Base-by-base conservation (phyloP, 2,888 invertebrate species). In the Kryphioiulus occultus region DNA sequence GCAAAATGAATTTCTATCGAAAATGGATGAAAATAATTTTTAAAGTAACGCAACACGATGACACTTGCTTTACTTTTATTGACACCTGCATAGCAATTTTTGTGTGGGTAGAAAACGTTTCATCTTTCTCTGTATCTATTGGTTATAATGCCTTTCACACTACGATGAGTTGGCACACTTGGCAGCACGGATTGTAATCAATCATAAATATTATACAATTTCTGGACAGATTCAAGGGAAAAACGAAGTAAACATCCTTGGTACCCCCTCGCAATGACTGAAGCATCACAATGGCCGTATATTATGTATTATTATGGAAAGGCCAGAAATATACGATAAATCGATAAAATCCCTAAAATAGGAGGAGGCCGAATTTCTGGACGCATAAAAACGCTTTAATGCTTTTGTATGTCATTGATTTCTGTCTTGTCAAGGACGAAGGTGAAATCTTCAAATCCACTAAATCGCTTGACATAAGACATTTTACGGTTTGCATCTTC, bases 401-500 rank as follows among this genome's bases (percentile, higher is more conserved):
- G 59, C 22, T 26, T 68, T 68, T 68, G 59, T 68, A 68, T 12
- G 22, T 68, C 59, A 68, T 68, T 68, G 59, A 68, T 68, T 68
- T 68, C 59, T 68, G 59, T 68, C 59, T 68, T 68, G 59, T 68
- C 59, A 68, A 68, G 59, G 59, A 68, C 59, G 59, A 68, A 68
- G 59, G 59, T 68, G 59, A 68, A 68, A 68, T 68, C 59, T 68
- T 68, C 59, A 68, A 68, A 68, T 68, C 59, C 59, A 68, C 59
- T 68, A 68, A 68, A 68, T 68, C 59, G 59, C 22, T 68, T 68
- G 59, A 68, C 59, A 68, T 68, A 68, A 68, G 59, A 68, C 59
- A 68, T 68, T 68, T 68, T 68, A 68, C 59, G 59, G 59, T 68
- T 68, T 68, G 59, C 59, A 68, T 68, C 59, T 68, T 68, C 59